Base-by-base conservation (phyloP, 2,797 vertebrate genomes). In the Spinibarbus caldwelli region DNA sequence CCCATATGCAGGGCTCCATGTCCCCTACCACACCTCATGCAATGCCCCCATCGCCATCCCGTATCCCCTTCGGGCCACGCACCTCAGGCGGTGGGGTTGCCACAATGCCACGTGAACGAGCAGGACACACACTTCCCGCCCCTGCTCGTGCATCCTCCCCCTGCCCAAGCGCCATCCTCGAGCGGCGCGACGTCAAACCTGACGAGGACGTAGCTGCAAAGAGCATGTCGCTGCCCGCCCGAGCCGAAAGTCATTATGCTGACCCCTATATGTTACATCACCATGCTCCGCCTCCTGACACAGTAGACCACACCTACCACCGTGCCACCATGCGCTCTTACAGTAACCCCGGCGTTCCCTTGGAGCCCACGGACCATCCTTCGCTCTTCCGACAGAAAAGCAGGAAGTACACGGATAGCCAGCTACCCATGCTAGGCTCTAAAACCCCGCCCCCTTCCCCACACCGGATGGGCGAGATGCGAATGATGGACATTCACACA, bases 381-480 rank as follows among this genome's bases (percentile, higher is more conserved):
- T 94, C 97, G 0, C 90, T 99, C 45, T 99, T 97, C 92, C 95
- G 98, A 82, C 97, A 98, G 89, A 99, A 98, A 91, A 93, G 97
- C 21, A 95, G 97, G 47, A 99, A 96, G 72, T 96, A 96, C 29
- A 89, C 94, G 0, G 96, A 99, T 79, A 97, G 97, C 91, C 97
- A 97, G 88, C 92, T 98, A 91, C 97, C 97, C 0, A 96, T 97
- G 0, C 88, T 98, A 52, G 94, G 96, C 87, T 95, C 97, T 89
- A 98, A 97, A 95, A 99, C 98, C 0, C 97, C 98, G 36, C 98
- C 98, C 0, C 93, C 96, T 2, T 99, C 97, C 0, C 98, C 98
- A 15, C 98, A 99, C 90, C 94, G 97, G 76, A 93, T 97, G 87
- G 82, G 93, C 1, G 98, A 99, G 87, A 92, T 98, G 57, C 94